A percentile compares a stretch with the other conserved stretches of the same genome.
Conservation (phyloP, 2,113 vertebrate species). For the Gobius niger region DNA sequence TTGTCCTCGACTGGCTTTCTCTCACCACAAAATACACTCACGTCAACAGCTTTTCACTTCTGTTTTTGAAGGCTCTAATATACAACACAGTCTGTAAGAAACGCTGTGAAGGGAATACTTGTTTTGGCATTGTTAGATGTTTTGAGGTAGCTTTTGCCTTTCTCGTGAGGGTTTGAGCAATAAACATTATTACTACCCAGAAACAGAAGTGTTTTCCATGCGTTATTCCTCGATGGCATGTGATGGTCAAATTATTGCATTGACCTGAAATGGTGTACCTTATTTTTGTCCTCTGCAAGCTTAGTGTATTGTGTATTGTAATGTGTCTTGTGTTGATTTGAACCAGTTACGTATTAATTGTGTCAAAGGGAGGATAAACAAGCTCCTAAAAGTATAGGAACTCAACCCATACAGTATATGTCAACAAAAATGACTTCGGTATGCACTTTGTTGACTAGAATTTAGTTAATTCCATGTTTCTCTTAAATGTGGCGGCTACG, state of each 20-base stretch:
- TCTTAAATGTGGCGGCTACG: no score
- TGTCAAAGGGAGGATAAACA: no score
- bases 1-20: conserved; percentile 65
- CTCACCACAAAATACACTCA: conserved; percentile 36
- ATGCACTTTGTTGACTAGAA: no score
- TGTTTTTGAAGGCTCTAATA: conserved; percentile 12
- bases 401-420: no score
- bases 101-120: background rate
- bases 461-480: no score
- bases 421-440: no score
- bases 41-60: conserved; percentile 29
- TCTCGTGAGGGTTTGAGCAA: conserved; percentile 41
- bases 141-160: conserved; percentile 24
- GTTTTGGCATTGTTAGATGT: conserved; percentile 1
- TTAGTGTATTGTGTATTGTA: background rate
- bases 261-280: conserved; percentile 15
- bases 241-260: conserved; percentile 31
- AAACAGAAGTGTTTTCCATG: conserved; percentile 28
- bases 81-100: background rate
- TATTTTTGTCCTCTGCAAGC: background rate
- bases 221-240: conserved; percentile 25
- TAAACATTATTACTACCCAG: conserved; percentile 43
- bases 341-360: no score
- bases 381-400: no score
- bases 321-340: no score